Evolutionary conservation across 2,888 invertebrate genomes (phyloP), one percentile per base, ranked within the genome.

Genomic region (Nemotelus nigrinus): DNA sequence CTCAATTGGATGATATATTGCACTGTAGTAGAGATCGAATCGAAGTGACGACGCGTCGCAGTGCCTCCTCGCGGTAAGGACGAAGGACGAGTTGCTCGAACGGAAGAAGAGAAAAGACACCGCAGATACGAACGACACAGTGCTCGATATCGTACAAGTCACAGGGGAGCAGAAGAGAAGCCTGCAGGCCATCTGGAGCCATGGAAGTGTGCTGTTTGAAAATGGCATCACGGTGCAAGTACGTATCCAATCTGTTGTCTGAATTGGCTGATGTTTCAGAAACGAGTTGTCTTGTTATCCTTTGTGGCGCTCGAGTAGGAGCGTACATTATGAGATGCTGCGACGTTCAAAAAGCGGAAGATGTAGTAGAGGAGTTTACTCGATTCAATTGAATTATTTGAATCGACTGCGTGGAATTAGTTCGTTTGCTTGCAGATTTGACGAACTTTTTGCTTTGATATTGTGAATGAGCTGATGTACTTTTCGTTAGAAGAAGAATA

Each of bases 141-240:
- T 44, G 8, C 43, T 4, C 55, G 6, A 55, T 43, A 53, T 39
- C 53, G 65, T n/a, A 65, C 43, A 67, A 67, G 48, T 67, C 67
- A 39, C 48, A 47, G 48, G 67, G 70, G 55, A 53, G 70, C 70
- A 70, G 44, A 70, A 50, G 25, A 47, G 43, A 6, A 3, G 43
- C 53, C 70, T 53, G 2, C 68, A 68, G 68, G 50, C 68, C 41
- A 68, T 25, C 68, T 70, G 55, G 57, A 65, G 71, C 74, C 78
- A 82, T 82, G 82, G 82, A 82, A 79, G 82, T 82, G 75, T 82
- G 82, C 78, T 82, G 82, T 78, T 81, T 82, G 77, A 82, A 82
- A 81, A 82, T 82, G 82, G 82, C 82, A 80, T 82, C 82, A 53
- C 80, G 82, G 77, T 82, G 82, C 81, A 82, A 81, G 82, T 82